Evolutionary conservation across 2,797 vertebrate genomes (phyloP).

Genomic region (Sebastes baramenuke): DNA sequence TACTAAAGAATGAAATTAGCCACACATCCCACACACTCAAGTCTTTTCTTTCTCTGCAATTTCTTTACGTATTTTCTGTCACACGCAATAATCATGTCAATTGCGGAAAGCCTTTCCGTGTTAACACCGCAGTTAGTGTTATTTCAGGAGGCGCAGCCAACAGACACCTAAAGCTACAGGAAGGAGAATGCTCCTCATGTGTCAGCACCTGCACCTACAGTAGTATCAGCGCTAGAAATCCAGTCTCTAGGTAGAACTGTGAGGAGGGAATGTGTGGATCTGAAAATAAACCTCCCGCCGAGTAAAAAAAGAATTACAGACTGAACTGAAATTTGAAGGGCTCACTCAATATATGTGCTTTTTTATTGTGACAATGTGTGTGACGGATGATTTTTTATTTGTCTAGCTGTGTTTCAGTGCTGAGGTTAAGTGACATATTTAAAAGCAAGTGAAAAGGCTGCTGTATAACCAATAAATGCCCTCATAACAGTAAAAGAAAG

Average conservation of each 20-base stretch:
- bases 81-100: slow-evolving; percentile 48
- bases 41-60: slow-evolving; percentile 33
- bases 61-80: slow-evolving; percentile 34
- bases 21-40: slow-evolving; percentile 74
- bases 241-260: slow-evolving; percentile 55
- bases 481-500: not conserved
- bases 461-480: not conserved
- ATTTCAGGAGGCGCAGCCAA: slow-evolving; percentile 69
- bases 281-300: slow-evolving; percentile 61
- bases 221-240: slow-evolving; percentile 44
- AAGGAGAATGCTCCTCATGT: slow-evolving; percentile 38
- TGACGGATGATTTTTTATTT: not conserved
- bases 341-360: slow-evolving; percentile 15
- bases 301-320: slow-evolving; percentile 22
- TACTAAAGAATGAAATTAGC: slow-evolving; percentile 74
- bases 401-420: not conserved
- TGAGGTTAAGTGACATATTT: not conserved
- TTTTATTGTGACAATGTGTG: not conserved
- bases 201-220: slow-evolving; percentile 35
- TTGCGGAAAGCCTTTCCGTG: slow-evolving; percentile 31
- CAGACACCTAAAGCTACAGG: slow-evolving; percentile 41
- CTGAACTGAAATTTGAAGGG: slow-evolving; percentile 39
- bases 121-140: slow-evolving; percentile 58
- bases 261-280: slow-evolving; percentile 59
- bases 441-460: not conserved